phyloP scores from a whole-genome alignment of 37 sponge, comb jelly and placozoan genomes.

The Eunapius fragilis region DNA sequence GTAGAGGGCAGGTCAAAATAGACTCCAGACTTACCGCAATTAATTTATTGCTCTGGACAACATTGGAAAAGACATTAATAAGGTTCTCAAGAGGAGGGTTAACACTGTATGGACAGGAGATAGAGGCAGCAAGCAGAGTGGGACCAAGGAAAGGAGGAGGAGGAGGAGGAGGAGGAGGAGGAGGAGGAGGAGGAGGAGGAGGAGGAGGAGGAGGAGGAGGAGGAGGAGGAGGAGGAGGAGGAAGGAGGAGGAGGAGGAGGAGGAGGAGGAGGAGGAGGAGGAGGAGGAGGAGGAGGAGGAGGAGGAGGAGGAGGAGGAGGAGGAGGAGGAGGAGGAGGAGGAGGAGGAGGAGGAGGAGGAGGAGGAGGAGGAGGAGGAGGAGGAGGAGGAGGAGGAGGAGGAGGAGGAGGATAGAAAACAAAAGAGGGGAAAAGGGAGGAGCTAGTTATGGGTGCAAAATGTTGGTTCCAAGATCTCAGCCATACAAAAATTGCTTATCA shows the following conservation, averaged over 20 bases:
- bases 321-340: no score
- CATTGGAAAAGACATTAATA: constrained; percentile 70
- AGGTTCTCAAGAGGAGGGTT: constrained; percentile 53
- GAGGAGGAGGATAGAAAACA: not conserved
- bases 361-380: no score
- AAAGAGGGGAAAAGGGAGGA: not conserved
- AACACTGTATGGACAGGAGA: not conserved
- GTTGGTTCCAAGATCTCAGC: no score
- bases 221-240: not conserved
- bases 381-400: not conserved
- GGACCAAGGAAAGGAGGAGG: not conserved
- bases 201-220: not conserved
- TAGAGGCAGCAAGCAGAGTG: no score
- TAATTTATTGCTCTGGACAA: constrained; percentile 85
- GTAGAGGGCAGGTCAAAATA: no score
- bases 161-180: not conserved
- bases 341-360: no score
- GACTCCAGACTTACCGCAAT: no score
- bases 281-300: not conserved
- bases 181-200: not conserved
- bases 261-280: not conserved
- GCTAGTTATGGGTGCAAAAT: not conserved
- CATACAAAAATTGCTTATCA: no score
- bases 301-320: no score
- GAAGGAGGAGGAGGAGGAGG: not conserved